Evolutionary conservation across 2,888 invertebrate species (phyloP).

Genomic region (Abscondita cerata): DNA sequence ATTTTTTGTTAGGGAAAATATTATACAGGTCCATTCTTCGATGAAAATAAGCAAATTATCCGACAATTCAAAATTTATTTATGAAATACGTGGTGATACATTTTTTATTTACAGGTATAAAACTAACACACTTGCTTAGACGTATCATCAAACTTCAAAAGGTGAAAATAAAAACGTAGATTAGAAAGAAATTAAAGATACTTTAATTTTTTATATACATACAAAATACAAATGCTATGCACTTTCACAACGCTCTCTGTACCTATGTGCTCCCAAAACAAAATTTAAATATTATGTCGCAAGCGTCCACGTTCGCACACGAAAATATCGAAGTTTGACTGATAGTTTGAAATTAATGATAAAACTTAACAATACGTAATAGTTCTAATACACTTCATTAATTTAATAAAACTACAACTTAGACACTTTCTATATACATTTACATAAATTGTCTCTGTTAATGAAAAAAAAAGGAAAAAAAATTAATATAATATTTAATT

Average conservation of each 20-base stretch:
- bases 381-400: neutral
- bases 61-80: no score
- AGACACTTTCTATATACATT: slow-evolving; percentile 3
- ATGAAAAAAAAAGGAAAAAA: no score
- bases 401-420: slow-evolving; percentile 10
- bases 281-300: no score
- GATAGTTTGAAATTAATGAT: neutral
- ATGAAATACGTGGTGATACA: no score
- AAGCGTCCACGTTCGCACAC: no score
- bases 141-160: no score
- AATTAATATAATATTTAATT: neutral
- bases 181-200: neutral
- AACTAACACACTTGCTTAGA: no score
- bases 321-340: neutral
- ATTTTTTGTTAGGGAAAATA: no score
- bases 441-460: slow-evolving; percentile 2
- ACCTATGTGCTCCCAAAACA: slow-evolving; percentile 1
- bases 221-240: slow-evolving; percentile 16
- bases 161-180: neutral
- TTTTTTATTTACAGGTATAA: no score
- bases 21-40: no score
- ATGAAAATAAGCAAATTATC: no score
- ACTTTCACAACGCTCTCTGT: neutral
- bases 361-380: slow-evolving; percentile 6
- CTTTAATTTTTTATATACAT: slow-evolving; percentile 14